Percentiles rank a stretch among this genome's conserved stretches.
These are phyloP conservation scores for Geranospiza caerulescens DNA, from an alignment of 2,797 vertebrate genomes.

Conservation along the genomic window DNA sequence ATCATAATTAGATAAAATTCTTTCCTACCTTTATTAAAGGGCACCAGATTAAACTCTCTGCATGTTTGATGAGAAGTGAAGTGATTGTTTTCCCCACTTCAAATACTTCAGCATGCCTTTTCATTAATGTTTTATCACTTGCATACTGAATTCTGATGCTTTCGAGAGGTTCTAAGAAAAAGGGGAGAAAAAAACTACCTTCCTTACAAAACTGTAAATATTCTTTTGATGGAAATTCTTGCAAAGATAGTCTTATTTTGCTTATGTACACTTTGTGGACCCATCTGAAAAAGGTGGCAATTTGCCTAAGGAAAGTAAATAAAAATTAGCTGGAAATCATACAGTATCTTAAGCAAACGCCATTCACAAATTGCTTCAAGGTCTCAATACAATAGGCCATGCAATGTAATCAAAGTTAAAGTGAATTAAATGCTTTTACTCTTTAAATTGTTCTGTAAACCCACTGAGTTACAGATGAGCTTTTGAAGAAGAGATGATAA, in stretches of 20 bases:
- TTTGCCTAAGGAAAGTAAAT: neutral
- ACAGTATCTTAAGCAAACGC: neutral
- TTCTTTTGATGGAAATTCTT: neutral
- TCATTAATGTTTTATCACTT: slow-evolving; percentile 61
- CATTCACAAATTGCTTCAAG: neutral
- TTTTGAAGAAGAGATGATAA: slow-evolving; percentile 29
- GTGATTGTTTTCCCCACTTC: slow-evolving; percentile 59
- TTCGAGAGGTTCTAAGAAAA: neutral
- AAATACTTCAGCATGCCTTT: slow-evolving; percentile 45
- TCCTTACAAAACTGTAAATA: neutral
- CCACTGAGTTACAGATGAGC: neutral
- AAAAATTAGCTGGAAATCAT: slow-evolving; percentile 2
- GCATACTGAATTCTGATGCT: neutral
- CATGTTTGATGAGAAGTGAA: slow-evolving; percentile 58
- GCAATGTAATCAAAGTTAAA: slow-evolving; percentile 13
- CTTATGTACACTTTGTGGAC: neutral
- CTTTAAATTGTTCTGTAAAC: neutral
- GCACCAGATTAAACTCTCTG: slow-evolving; percentile 59
- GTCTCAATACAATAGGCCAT: neutral
- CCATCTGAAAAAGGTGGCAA: neutral
- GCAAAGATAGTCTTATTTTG: neutral
- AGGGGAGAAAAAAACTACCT: fast-evolving
- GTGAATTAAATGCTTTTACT: slow-evolving; percentile 9
- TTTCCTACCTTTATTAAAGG: slow-evolving; percentile 41
- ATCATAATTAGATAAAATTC: slow-evolving; percentile 53